A percentile compares a stretch with the other conserved stretches of the same genome.
These are phyloP conservation scores for Urocynchramus pylzowi DNA, from an alignment of 2,113 vertebrate genomes.

Conservation along the genomic window DNA sequence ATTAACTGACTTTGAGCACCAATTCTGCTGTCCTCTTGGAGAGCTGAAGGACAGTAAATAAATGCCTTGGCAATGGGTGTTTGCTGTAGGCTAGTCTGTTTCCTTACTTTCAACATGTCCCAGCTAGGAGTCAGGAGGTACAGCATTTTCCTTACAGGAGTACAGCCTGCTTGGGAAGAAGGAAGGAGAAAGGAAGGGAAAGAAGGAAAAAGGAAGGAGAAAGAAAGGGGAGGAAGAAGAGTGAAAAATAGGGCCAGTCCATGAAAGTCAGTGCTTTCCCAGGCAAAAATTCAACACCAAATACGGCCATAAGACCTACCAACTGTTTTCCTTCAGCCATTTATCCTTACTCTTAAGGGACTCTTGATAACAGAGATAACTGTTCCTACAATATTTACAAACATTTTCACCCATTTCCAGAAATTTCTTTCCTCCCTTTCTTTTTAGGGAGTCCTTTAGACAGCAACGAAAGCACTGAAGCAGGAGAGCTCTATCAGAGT, in stretches of 20 bases:
- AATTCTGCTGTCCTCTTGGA: neutral
- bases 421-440: neutral
- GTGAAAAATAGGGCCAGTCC: neutral
- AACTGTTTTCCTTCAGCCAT: neutral
- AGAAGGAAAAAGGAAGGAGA: no score
- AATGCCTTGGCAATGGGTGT: neutral
- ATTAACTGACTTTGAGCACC: neutral
- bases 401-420: neutral
- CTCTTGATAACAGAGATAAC: neutral
- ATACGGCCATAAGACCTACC: neutral
- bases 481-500: neutral
- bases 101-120: neutral
- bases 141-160: neutral
- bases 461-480: neutral
- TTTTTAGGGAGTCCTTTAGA: neutral
- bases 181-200: neutral
- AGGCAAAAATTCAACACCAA: neutral
- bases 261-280: neutral
- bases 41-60: neutral
- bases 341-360: neutral
- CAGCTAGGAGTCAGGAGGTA: neutral
- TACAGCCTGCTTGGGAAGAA: neutral
- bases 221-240: neutral
- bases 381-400: neutral
- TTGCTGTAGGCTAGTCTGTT: neutral